Conservation (phyloP, 2,113 vertebrate genomes). For the Odocoileus virginianus region DNA sequence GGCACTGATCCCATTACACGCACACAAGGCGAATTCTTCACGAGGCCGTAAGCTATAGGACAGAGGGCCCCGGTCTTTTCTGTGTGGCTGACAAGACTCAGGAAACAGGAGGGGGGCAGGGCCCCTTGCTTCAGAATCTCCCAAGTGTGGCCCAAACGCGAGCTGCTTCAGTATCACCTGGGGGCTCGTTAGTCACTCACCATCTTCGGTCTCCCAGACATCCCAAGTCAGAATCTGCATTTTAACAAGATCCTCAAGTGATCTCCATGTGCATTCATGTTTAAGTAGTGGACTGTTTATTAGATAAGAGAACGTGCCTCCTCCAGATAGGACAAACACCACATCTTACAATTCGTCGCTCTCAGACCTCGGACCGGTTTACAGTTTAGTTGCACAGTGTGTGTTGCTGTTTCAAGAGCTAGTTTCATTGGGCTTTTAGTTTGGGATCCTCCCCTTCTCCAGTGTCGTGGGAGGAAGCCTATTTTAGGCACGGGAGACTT, state of each 20-base stretch:
- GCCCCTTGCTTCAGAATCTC: background rate
- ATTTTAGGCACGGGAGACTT: background rate
- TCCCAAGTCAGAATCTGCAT: conserved; percentile 10
- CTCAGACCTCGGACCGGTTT: background rate
- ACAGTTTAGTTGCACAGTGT: background rate
- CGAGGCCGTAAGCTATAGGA: background rate
- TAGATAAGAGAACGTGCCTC: background rate
- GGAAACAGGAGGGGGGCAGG: background rate
- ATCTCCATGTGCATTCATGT: background rate
- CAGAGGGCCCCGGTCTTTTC: background rate
- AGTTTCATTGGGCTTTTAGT: background rate
- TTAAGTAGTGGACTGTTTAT: background rate
- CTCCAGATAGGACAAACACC: background rate
- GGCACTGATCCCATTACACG: background rate
- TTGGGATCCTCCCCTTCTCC: background rate
- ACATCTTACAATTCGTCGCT: background rate
- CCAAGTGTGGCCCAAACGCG: background rate
- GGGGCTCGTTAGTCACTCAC: background rate
- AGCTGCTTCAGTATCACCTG: background rate
- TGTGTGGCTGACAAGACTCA: background rate
- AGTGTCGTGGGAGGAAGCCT: background rate
- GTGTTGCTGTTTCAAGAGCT: background rate
- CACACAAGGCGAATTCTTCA: background rate
- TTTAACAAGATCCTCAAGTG: background rate
- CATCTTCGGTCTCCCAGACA: background rate